Evolutionary conservation across 2,113 vertebrate genomes (phyloP).

Genomic region (Gracilinanus agilis): DNA sequence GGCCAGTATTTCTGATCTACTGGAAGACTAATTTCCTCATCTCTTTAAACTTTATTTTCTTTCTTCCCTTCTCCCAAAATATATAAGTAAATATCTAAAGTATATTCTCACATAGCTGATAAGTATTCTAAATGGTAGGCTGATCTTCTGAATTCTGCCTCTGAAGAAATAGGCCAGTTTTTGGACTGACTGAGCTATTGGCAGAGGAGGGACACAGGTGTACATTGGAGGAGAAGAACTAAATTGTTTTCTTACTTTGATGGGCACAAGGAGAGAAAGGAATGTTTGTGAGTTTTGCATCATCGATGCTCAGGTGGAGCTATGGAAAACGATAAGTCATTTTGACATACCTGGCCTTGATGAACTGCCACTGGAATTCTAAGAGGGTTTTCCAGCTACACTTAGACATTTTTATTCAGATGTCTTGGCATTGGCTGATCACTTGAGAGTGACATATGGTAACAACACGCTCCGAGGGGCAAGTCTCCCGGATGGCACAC

Average conservation of each 20-base stretch:
- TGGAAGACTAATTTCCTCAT: not conserved
- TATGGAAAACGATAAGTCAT: not conserved
- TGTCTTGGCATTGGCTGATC: conserved; percentile 81
- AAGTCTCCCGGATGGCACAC: conserved; percentile 86
- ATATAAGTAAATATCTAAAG: not conserved
- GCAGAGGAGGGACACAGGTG: not conserved
- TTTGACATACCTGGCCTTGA: conserved; percentile 75
- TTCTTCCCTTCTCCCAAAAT: not conserved
- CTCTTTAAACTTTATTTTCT: too few relatives aligned
- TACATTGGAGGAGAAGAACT: conserved; percentile 20
- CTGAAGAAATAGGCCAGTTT: not conserved
- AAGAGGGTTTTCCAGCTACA: conserved; percentile 79
- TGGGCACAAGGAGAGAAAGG: not conserved
- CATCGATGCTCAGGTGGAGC: conserved; percentile 1
- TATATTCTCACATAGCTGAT: not conserved
- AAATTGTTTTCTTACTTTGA: conserved; percentile 28
- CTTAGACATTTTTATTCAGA: conserved; percentile 76
- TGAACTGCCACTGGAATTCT: conserved; percentile 78
- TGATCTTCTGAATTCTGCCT: not conserved
- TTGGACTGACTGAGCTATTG: not conserved
- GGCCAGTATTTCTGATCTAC: not conserved
- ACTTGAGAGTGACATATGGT: conserved; percentile 89
- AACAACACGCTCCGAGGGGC: conserved; percentile 87
- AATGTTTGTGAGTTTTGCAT: not conserved
- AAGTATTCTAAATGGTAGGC: conserved; percentile 18